Percentiles rank a stretch among this genome's conserved stretches.
These are phyloP conservation scores for Prenolepis imparis DNA, from an alignment of 2,888 invertebrate species.

Conservation along the genomic window DNA sequence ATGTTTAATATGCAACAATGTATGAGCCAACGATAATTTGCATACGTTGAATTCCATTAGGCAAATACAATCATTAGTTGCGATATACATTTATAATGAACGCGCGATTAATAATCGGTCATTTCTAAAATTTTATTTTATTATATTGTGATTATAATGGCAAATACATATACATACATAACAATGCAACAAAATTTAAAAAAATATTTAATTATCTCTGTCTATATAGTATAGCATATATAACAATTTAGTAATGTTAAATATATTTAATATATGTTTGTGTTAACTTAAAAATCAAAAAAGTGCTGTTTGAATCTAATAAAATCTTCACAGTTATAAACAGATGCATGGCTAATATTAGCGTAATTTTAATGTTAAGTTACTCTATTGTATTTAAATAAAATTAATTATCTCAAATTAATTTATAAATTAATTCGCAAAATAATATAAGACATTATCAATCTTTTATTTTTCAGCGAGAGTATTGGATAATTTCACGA, in stretches of 20 bases:
- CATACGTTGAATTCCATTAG: slow-evolving; percentile 47
- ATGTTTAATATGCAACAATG: neutral
- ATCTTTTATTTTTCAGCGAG: neutral
- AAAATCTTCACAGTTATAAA: neutral
- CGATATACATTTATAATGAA: slow-evolving; percentile 39
- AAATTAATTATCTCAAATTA: slow-evolving; percentile 1
- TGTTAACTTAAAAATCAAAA: neutral
- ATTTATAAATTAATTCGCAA: slow-evolving; percentile 5
- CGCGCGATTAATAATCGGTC: slow-evolving; percentile 22
- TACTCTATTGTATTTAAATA: neutral
- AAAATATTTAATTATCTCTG: neutral
- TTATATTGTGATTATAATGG: slow-evolving; percentile 34
- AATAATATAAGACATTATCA: neutral
- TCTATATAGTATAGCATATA: neutral
- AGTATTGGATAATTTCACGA: neutral
- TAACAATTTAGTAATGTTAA: neutral
- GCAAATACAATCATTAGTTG: slow-evolving; percentile 33
- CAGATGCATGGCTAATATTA: neutral
- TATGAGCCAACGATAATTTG: slow-evolving; percentile 23
- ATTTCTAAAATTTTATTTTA: slow-evolving; percentile 42
- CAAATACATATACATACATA: neutral
- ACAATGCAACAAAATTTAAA: neutral
- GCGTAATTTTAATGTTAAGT: neutral
- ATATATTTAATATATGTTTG: neutral
- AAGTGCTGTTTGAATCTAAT: neutral